Evolutionary conservation across 2,797 vertebrate species (phyloP).

Genomic region (Passerculus sandwichensis): DNA sequence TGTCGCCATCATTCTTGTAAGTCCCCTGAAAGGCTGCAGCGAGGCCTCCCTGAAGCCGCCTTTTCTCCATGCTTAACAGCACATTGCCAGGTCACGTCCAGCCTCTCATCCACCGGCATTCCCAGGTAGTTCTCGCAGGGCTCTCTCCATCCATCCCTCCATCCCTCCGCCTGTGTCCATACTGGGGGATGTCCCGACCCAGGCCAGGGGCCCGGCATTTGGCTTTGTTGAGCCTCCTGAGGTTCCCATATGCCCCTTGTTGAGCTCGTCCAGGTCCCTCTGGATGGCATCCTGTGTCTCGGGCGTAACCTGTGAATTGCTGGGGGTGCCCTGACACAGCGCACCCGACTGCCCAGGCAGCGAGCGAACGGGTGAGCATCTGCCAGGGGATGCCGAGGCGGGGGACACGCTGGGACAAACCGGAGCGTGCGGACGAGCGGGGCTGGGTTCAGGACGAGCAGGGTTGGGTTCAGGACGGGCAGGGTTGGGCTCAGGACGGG

Average conservation of each 20-base stretch:
- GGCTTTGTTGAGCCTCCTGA: neutral
- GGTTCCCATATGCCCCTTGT: fast-evolving
- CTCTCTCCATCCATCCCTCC: neutral
- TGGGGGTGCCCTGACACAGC: fast-evolving
- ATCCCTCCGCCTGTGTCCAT: too few species aligned
- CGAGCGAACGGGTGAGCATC: fast-evolving
- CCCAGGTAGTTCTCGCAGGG: fast-evolving
- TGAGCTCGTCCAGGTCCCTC: neutral
- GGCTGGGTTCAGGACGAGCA: too few species aligned
- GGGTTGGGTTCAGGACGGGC: too few species aligned
- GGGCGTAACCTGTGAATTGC: fast-evolving
- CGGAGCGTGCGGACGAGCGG: too few species aligned
- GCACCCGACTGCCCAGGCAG: neutral
- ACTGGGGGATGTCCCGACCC: fast-evolving
- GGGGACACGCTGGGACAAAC: neutral
- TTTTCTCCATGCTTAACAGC: neutral
- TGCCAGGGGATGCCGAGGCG: fast-evolving
- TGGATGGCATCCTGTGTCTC: neutral
- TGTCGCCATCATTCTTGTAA: neutral
- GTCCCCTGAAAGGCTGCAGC: neutral
- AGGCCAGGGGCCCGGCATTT: neutral
- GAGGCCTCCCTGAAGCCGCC: neutral
- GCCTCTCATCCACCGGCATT: neutral
- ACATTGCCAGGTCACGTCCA: neutral
- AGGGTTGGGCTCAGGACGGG: too few species aligned